Percentiles rank a stretch among this genome's conserved stretches.
Conservation (phyloP, 2,888 invertebrate species). For the Seira sanloemensis region DNA sequence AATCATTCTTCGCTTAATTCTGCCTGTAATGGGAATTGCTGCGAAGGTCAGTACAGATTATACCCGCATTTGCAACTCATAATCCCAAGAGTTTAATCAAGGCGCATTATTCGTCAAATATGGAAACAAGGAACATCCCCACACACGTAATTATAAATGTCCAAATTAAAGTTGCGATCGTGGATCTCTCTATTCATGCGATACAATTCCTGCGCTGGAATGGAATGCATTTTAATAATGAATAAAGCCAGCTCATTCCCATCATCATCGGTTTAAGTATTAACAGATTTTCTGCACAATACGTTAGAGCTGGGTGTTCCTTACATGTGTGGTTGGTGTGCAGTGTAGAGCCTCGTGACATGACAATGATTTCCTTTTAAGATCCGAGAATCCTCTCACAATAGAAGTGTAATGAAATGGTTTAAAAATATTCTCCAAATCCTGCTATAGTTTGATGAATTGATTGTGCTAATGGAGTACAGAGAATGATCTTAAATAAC, state of each 20-base stretch:
- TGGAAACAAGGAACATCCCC: neutral
- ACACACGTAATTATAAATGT: neutral
- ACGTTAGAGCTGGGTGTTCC: too few relatives aligned
- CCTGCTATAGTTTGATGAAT: slow-evolving; percentile 8
- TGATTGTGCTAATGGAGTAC: slow-evolving; percentile 45
- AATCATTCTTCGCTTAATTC: neutral
- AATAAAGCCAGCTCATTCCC: too few relatives aligned
- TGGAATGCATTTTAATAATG: too few relatives aligned
- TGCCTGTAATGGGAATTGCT: neutral
- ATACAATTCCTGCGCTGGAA: too few relatives aligned
- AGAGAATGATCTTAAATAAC: slow-evolving; percentile 19
- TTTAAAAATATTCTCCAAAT: neutral
- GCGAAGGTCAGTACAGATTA: neutral
- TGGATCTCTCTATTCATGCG: neutral
- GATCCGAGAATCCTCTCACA: slow-evolving; percentile 26
- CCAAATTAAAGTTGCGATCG: neutral
- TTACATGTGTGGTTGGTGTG: too few relatives aligned
- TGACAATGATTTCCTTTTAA: slow-evolving; percentile 55
- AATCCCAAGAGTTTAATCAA: neutral
- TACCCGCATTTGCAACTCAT: neutral
- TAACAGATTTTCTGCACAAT: too few relatives aligned
- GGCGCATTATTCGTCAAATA: neutral
- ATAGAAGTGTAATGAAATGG: neutral
- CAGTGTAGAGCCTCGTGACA: slow-evolving; percentile 16
- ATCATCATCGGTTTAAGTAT: too few relatives aligned